These are phyloP conservation scores for Ia io DNA, from an alignment of 2,113 vertebrate species.

Conservation along the genomic window DNA sequence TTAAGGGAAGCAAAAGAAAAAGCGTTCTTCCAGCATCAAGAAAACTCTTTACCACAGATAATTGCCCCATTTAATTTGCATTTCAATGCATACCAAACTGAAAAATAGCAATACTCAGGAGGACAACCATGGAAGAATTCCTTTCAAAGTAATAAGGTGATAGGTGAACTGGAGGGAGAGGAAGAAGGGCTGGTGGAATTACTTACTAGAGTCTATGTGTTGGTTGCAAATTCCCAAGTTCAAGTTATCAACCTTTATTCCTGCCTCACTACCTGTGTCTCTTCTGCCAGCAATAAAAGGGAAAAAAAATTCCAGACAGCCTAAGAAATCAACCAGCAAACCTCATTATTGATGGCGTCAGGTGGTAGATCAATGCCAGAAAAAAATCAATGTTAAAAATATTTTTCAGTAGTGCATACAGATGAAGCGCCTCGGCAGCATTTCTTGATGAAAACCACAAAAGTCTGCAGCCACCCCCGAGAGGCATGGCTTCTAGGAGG, in stretches of 20 bases:
- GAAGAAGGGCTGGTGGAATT: background rate
- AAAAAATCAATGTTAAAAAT: slow-evolving; percentile 79
- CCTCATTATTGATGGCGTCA: slow-evolving; percentile 78
- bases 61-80: slow-evolving; percentile 64
- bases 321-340: slow-evolving; percentile 74
- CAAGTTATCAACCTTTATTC: slow-evolving; percentile 42
- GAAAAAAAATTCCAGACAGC: slow-evolving; percentile 48
- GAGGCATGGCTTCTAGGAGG: background rate
- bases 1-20: slow-evolving; percentile 57
- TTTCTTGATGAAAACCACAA: slow-evolving; percentile 64
- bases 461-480: slow-evolving; percentile 21
- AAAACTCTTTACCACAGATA: slow-evolving; percentile 61
- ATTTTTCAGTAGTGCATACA: slow-evolving; percentile 75
- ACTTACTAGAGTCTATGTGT: background rate
- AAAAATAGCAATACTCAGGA: slow-evolving; percentile 47
- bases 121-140: slow-evolving; percentile 28
- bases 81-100: slow-evolving; percentile 44
- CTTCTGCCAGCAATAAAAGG: background rate
- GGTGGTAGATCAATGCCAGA: slow-evolving; percentile 75
- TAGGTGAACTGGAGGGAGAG: background rate
- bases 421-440: slow-evolving; percentile 59
- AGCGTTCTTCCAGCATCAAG: slow-evolving; percentile 37
- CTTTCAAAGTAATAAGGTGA: slow-evolving; percentile 40
- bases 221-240: slow-evolving; percentile 33
- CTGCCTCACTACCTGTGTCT: background rate